A percentile compares a stretch with the other conserved stretches of the same genome.
Evolutionary conservation across 2,888 invertebrate species (phyloP).

Genomic region (Ormyrus thymus): DNA sequence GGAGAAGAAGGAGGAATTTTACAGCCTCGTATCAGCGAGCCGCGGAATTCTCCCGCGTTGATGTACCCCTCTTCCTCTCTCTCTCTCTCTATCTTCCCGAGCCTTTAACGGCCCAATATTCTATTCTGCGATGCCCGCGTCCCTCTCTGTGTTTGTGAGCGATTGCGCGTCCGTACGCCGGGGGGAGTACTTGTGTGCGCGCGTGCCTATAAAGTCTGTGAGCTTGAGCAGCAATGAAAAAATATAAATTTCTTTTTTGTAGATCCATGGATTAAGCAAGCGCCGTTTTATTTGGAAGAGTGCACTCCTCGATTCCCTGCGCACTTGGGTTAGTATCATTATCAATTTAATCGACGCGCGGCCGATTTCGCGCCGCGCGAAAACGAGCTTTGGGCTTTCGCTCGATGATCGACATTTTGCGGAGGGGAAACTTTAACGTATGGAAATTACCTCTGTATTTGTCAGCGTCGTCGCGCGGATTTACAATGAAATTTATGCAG

Average conservation of each 20-base stretch:
- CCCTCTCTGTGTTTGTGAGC: too few species aligned
- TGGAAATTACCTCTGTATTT: neutral
- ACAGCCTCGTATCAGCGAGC: conserved; percentile 40
- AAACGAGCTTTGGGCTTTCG: conserved; percentile 8
- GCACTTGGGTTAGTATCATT: conserved; percentile 46
- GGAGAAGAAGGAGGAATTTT: conserved; percentile 34
- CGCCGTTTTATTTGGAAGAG: conserved; percentile 50
- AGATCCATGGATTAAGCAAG: conserved; percentile 37
- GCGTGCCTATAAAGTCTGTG: too few species aligned
- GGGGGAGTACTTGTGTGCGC: too few species aligned
- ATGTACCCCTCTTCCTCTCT: conserved; percentile 28
- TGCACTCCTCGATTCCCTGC: conserved; percentile 48
- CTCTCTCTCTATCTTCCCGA: neutral
- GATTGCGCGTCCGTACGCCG: too few species aligned
- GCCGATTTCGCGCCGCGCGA: neutral
- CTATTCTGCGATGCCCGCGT: neutral
- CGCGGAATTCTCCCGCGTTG: conserved; percentile 35
- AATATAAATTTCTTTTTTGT: conserved; percentile 35
- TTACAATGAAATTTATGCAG: too few species aligned
- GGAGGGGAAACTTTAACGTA: neutral
- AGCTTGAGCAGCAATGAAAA: neutral
- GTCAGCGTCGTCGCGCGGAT: too few species aligned
- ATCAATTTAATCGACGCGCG: conserved; percentile 48
- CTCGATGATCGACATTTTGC: neutral
- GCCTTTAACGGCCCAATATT: neutral